phyloP scores from a whole-genome alignment of 2,113 vertebrate species.

The Mus musculus region GRCm39 chr12:40751501-40752000 shows the following conservation, averaged over 20 bases:
- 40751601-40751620: not conserved
- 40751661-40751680: not conserved
- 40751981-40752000: not conserved
- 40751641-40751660: not conserved
- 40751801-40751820: not conserved
- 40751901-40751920: not conserved
- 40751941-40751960: not conserved
- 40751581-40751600: slow-evolving; percentile 32
- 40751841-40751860: not conserved
- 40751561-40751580: too few species aligned
- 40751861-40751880: not conserved
- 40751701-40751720: not conserved
- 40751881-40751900: not conserved
- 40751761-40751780: not conserved
- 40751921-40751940: not conserved
- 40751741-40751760: not conserved
- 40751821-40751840: not conserved
- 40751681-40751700: not conserved
- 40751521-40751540: not conserved
- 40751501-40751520: not conserved
- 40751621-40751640: slow-evolving; percentile 5
- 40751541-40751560: not conserved
- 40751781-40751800: not conserved
- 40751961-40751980: not conserved
- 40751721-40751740: not conserved